Evolutionary conservation across 1,140 invertebrate genomes (phyloP).

Genomic region (Hydropsyche tenuis): DNA sequence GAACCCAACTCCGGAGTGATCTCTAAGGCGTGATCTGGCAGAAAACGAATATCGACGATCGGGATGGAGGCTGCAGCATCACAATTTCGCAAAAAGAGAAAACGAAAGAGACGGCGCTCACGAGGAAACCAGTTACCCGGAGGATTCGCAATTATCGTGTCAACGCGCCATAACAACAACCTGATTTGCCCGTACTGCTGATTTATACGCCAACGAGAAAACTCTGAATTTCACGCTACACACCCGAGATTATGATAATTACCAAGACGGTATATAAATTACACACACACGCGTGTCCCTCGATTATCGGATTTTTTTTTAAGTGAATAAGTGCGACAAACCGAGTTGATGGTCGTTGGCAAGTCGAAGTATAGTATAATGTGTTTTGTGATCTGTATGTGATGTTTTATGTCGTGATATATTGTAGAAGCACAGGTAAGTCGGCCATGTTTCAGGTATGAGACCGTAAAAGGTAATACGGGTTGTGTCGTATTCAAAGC

Average conservation of each 20-base stretch:
- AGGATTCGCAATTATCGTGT: slow-evolving; percentile 37
- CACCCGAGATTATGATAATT: slow-evolving; percentile 29
- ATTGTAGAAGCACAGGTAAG: neutral
- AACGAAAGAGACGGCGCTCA: neutral
- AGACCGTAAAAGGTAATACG: slow-evolving; percentile 7
- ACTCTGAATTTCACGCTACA: slow-evolving; percentile 26
- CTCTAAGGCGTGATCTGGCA: neutral
- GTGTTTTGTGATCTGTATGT: neutral
- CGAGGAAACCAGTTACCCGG: slow-evolving; percentile 29
- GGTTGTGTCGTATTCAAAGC: neutral
- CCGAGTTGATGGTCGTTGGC: no score
- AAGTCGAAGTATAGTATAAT: no score
- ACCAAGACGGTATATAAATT: neutral
- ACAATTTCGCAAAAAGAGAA: neutral
- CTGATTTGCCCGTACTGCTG: slow-evolving; percentile 21
- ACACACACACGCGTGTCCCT: neutral
- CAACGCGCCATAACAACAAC: slow-evolving; percentile 28
- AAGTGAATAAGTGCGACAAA: neutral
- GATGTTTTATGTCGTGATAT: neutral
- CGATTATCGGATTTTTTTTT: slow-evolving; percentile 3
- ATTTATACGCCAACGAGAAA: slow-evolving; percentile 23
- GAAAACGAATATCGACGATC: neutral
- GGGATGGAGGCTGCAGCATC: neutral
- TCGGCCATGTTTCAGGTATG: slow-evolving; percentile 4
- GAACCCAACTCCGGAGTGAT: no score